Conservation (phyloP, 1,140 invertebrate species). For the Nebria ingens region DNA sequence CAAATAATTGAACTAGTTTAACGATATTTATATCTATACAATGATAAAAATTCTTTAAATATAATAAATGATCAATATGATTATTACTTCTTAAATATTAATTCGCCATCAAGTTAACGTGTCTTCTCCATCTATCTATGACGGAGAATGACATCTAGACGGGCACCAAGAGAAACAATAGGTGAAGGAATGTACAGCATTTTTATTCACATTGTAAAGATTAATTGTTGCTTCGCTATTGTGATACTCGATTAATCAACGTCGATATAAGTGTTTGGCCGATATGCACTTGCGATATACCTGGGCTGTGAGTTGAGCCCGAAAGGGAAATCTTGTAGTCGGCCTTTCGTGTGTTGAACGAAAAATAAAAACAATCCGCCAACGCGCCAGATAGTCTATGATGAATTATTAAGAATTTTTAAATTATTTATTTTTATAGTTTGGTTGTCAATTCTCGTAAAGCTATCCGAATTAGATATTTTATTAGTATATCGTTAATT, state of each 20-base stretch:
- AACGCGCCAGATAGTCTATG: no score
- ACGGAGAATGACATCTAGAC: neutral
- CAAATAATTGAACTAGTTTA: no score
- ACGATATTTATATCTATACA: no score
- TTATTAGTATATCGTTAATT: no score
- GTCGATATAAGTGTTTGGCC: neutral
- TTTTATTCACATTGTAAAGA: neutral
- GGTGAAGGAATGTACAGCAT: neutral
- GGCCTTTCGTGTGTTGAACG: no score
- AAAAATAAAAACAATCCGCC: no score
- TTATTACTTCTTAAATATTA: neutral
- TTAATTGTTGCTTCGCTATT: neutral
- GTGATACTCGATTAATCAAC: conserved; percentile 1
- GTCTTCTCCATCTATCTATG: neutral
- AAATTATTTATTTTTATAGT: no score
- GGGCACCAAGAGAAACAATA: neutral
- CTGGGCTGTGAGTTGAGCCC: no score
- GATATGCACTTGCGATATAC: conserved; percentile 1
- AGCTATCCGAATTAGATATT: no score
- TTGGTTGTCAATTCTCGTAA: no score
- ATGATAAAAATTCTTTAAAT: no score
- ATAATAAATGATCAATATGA: neutral
- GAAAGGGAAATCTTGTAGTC: neutral
- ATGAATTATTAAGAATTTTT: no score
- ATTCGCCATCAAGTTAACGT: neutral